These are phyloP conservation scores for Asarcornis scutulata DNA, from an alignment of 2,113 vertebrate genomes.

Conservation along the genomic window DNA sequence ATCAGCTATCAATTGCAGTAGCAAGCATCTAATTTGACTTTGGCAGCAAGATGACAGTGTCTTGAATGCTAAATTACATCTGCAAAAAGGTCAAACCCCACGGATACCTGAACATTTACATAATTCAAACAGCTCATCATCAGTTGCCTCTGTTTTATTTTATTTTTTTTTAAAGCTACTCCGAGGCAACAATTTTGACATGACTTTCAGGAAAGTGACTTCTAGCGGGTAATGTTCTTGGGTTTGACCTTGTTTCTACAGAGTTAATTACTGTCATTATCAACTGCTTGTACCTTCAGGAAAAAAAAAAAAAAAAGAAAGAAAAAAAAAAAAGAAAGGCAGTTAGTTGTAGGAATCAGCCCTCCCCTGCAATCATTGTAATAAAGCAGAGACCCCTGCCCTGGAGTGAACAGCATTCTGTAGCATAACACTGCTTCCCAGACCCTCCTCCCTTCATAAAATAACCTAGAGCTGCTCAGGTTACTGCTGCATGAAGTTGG, in stretches of 20 bases:
- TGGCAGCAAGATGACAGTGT: conserved; percentile 67
- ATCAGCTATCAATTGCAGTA: conserved; percentile 67
- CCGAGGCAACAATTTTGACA: conserved; percentile 43
- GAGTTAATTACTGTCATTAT: conserved; percentile 66
- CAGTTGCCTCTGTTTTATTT: neutral
- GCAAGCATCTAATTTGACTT: conserved; percentile 70
- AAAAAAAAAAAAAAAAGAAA: neutral
- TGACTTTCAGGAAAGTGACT: conserved; percentile 66
- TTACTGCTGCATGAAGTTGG: neutral
- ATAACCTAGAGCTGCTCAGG: neutral
- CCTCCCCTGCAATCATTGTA: neutral
- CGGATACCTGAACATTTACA: conserved; percentile 71
- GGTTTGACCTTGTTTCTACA: conserved; percentile 55
- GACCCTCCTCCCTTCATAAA: neutral
- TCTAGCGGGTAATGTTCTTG: conserved; percentile 45
- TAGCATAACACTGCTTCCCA: neutral
- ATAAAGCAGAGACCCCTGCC: conserved; percentile 18
- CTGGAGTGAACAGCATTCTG: neutral
- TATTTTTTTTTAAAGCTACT: neutral
- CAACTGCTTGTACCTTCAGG: conserved; percentile 51
- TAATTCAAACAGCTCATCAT: conserved; percentile 71
- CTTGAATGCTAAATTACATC: conserved; percentile 75
- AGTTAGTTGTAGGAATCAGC: conserved; percentile 33
- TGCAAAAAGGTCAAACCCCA: conserved; percentile 69
- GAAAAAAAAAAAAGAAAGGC: conserved; percentile 9